A percentile compares a stretch with the other conserved stretches of the same genome.
phyloP scores from a whole-genome alignment of 2,888 invertebrate species.

The Dicyrtomina minuta region DNA sequence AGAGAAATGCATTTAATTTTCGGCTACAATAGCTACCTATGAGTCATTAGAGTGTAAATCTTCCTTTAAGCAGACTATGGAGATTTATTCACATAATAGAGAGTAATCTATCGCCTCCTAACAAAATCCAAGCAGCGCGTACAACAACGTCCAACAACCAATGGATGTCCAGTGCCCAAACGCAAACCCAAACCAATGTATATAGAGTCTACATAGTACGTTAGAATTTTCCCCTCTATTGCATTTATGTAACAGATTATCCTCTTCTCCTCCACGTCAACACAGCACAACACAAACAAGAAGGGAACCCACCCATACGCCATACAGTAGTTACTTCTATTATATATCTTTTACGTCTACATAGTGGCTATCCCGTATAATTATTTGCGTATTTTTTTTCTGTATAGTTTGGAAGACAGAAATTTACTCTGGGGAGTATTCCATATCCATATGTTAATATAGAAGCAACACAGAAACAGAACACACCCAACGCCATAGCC shows the following conservation, averaged over 20 bases:
- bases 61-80: constrained; percentile 44
- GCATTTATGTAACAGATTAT: constrained; percentile 50
- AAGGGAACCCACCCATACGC: not conserved
- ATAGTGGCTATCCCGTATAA: no score
- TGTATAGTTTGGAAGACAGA: no score
- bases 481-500: not conserved
- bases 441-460: not conserved
- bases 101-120: constrained; percentile 43
- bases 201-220: no score
- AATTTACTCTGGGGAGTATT: no score
- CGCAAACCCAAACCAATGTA: no score
- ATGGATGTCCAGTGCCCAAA: constrained; percentile 27
- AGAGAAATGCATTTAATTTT: constrained; percentile 49
- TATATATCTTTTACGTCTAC: no score
- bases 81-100: constrained; percentile 51
- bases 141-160: constrained; percentile 26
- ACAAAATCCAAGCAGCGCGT: constrained; percentile 2
- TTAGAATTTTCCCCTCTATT: constrained; percentile 45
- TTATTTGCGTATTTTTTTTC: no score
- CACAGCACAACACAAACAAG: no score
- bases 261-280: constrained; percentile 21
- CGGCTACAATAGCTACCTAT: constrained; percentile 41
- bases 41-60: constrained; percentile 44
- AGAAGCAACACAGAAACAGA: not conserved
- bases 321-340: no score